Base-by-base conservation (phyloP, 2,113 vertebrate species). In the Balaeniceps rex region DNA sequence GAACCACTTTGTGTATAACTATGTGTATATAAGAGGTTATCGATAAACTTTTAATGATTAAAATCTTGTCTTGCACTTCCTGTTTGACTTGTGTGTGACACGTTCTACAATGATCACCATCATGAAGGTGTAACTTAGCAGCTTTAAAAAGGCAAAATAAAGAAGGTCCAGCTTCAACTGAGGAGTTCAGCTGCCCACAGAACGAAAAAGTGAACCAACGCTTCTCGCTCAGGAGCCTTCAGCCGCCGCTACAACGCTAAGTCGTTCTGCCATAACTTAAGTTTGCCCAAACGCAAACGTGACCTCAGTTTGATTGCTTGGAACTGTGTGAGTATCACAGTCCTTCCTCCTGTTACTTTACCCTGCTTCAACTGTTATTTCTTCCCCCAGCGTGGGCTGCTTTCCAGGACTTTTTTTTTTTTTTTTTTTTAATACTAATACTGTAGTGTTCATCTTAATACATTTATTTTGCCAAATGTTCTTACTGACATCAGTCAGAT, bases 11-110 rank as follows among this genome's bases (percentile, higher is more conserved):
- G 98, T 98, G 97, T 98, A 98, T 98, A 98, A 97, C 68, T 97
- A 74, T 98, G 92, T 98, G 97, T 98, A 98, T 97, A 98, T 98
- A 98, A 98, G 98, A 98, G 98, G 82, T 96, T 98, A 98, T 96
- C 31, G 97, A 98, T 94, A 97, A 98, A 98, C 97, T 97, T 98
- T 95, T 97, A 97, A 97, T 91, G 89, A 97, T 95, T 97, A 97
- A 98, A 97, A 90, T 54, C 77, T 91, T 95, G 95, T 95, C 95
- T 97, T 91, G 95, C 92, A 95, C 83, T 78, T 94, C 82, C 88
- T 31, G 68, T 61, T 47, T 85, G 82, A 22, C 79, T 83, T 6
- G 4, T 26, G 31, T 91, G 19, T 85, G 82, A 61, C 93, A 58
- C 63, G 0, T 55, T 47, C 61, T 29, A 9, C 65, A 9, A 1